These are phyloP conservation scores for Tuberolachnus salignus DNA, from an alignment of 2,888 invertebrate species.

Conservation along the genomic window DNA sequence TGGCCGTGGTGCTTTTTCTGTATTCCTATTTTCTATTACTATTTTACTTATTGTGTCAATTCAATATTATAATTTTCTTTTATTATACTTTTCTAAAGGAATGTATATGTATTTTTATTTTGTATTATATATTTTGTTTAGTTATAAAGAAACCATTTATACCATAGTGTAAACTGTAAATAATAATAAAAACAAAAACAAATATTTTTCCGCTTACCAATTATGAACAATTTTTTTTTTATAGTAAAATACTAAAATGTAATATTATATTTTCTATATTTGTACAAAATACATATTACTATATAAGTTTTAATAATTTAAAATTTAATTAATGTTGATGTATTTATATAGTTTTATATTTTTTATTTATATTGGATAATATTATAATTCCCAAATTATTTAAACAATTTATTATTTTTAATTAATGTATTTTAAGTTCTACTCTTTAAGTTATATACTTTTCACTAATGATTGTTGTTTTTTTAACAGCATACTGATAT, in stretches of 20 bases:
- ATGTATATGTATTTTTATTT: conserved; percentile 3
- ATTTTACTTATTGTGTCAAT: conserved; percentile 38
- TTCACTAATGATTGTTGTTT: no score
- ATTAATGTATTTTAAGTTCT: no score
- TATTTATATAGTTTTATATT: conserved; percentile 43
- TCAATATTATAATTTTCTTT: conserved; percentile 21
- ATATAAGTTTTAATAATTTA: not conserved
- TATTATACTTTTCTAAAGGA: not conserved
- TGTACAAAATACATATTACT: conserved; percentile 18
- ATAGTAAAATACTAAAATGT: not conserved
- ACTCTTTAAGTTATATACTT: no score
- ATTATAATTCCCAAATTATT: not conserved
- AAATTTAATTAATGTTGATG: conserved; percentile 30
- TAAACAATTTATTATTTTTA: conserved; percentile 8
- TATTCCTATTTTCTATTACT: conserved; percentile 34
- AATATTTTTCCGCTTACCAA: not conserved
- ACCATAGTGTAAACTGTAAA: conserved; percentile 18
- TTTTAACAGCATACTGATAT: no score
- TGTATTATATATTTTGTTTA: not conserved
- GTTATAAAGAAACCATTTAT: not conserved
- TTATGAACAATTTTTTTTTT: conserved; percentile 1
- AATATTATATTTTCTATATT: conserved; percentile 28
- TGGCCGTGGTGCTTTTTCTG: conserved; percentile 31
- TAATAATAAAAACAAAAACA: not conserved
- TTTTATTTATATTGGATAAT: conserved; percentile 25